A percentile compares a stretch with the other conserved stretches of the same genome.
Evolutionary conservation across 2,888 invertebrate genomes (phyloP).

Genomic region (Linyphia triangularis): DNA sequence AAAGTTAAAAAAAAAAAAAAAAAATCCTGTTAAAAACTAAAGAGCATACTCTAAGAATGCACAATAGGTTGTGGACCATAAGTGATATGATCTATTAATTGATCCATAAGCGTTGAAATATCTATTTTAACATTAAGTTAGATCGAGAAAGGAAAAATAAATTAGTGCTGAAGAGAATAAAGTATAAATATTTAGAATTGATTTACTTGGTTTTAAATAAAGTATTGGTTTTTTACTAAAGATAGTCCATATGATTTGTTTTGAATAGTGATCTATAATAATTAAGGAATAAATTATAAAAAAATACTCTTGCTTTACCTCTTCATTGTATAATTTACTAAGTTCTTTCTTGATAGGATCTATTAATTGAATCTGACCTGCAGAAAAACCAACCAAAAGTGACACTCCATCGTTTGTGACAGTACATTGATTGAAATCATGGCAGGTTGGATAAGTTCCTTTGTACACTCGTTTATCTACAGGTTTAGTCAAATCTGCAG

Average conservation of each 20-base stretch:
- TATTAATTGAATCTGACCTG: slow-evolving; percentile 98
- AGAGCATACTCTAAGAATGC: too few relatives aligned
- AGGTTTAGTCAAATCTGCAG: slow-evolving; percentile 96
- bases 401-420: slow-evolving; percentile 91
- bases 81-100: too few relatives aligned
- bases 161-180: too few relatives aligned
- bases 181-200: not conserved
- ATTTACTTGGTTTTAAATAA: not conserved
- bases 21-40: too few relatives aligned
- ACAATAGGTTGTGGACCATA: too few relatives aligned
- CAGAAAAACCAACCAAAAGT: slow-evolving; percentile 97
- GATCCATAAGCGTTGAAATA: too few relatives aligned
- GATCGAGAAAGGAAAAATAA: too few relatives aligned
- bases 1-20: too few relatives aligned
- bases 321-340: slow-evolving; percentile 98
- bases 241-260: too few relatives aligned
- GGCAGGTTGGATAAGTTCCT: slow-evolving; percentile 99
- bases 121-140: too few relatives aligned
- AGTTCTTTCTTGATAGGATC: slow-evolving; percentile 98
- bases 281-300: slow-evolving; percentile 5
- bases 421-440: slow-evolving; percentile 95
- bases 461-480: slow-evolving; percentile 99
- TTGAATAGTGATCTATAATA: not conserved
- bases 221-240: not conserved
- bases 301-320: slow-evolving; percentile 80